phyloP scores from a whole-genome alignment of 2,888 invertebrate genomes.

The Torymus tubicola region DNA sequence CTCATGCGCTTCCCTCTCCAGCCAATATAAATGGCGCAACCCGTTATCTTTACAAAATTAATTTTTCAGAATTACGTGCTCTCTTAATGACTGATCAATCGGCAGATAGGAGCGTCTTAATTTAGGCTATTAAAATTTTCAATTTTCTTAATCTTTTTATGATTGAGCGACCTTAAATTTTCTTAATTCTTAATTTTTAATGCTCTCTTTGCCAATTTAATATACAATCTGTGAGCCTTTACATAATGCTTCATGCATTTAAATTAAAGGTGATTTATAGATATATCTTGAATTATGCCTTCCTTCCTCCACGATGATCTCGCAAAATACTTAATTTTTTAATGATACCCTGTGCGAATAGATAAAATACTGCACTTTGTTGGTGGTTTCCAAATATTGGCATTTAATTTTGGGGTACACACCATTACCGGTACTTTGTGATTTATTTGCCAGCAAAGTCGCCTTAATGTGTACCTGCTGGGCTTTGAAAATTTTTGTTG shows the following conservation, averaged over 20 bases:
- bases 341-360: slow-evolving; percentile 2
- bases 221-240: not conserved
- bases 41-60: slow-evolving; percentile 37
- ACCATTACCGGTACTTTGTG: too few species aligned
- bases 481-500: too few species aligned
- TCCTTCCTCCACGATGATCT: not conserved
- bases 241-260: slow-evolving; percentile 3
- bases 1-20: not conserved
- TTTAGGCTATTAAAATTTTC: slow-evolving; percentile 41
- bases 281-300: not conserved
- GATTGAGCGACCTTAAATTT: slow-evolving; percentile 26
- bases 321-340: slow-evolving; percentile 21
- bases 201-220: not conserved
- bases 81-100: slow-evolving; percentile 31
- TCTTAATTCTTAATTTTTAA: slow-evolving; percentile 30
- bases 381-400: too few species aligned
- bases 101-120: slow-evolving; percentile 14
- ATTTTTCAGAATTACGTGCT: slow-evolving; percentile 38
- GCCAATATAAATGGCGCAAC: slow-evolving; percentile 23
- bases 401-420: too few species aligned
- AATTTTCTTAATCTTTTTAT: slow-evolving; percentile 37
- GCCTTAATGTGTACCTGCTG: too few species aligned
- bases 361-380: too few species aligned
- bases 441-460: too few species aligned
- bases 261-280: slow-evolving; percentile 21